Base-by-base conservation (phyloP, 2,888 invertebrate species). In the Lumbricus terrestris region DNA sequence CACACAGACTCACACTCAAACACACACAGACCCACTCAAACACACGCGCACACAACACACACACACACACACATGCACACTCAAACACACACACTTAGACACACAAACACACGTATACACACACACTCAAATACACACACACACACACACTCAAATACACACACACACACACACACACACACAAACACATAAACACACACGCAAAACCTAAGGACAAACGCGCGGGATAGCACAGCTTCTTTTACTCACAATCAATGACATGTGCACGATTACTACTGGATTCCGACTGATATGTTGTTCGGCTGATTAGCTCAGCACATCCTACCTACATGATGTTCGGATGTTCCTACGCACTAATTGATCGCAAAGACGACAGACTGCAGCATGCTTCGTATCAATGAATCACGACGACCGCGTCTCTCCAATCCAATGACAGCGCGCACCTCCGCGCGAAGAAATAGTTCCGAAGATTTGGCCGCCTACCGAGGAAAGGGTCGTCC, bases 401-500 rank as follows among this genome's bases (percentile, higher is more conserved):
- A 85, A 85, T 85, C 85, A 85, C 85, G 34, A 18, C 85, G 85
- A 35, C 69, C 69, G 54, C 23, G 23, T 54, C 54, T n/a, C n/a
- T n/a, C 13, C 54, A 3, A 16, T 8, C 85, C n/a, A 85, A 23
- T 18, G 11, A 37, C 35, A 18, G 29, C 85, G 35, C 34, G 35
- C 35, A 34, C 85, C 85, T 29, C 85, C 85, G 85, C 85, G 85
- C 37, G 69, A 85, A 35, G 37, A 85, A 85, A 34, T 85, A 85
- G 85, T 34, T 29, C 69, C 69, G 5, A 69, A 29, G 69, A 69
- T 11, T n/a, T 11, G 69, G n/a, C 69, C 69, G 69, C 69, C 69
- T n/a, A 69, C n/a, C 11, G 29, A 69, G 69, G 29, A 5, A 69
- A 69, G n/a, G n/a, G n/a, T n/a, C n/a, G n/a, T n/a, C 1, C 69